Conservation (phyloP, 2,797 vertebrate genomes). For the Thripadectes ignobilis region DNA sequence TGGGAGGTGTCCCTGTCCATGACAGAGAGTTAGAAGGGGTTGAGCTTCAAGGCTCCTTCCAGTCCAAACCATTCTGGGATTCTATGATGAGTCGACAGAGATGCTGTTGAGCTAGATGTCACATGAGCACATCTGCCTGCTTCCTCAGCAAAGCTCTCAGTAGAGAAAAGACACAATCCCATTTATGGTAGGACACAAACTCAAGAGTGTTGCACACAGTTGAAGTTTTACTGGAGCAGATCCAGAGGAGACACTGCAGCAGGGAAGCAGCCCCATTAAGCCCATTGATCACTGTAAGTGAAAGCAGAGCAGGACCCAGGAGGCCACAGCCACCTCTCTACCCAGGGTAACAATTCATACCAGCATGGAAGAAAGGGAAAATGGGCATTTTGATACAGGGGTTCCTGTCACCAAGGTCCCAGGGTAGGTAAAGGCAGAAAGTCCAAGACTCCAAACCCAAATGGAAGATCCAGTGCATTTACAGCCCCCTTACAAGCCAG, state of each 20-base stretch:
- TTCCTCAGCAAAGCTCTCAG: neutral
- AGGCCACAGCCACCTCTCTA: neutral
- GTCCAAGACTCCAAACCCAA: neutral
- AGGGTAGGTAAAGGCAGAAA: neutral
- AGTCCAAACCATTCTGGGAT: neutral
- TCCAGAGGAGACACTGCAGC: neutral
- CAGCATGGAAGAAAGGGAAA: neutral
- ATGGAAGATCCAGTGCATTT: fast-evolving
- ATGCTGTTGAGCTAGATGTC: neutral
- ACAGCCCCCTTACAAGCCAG: neutral
- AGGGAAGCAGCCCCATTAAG: neutral
- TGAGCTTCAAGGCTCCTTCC: neutral
- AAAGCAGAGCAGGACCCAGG: neutral
- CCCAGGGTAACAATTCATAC: neutral
- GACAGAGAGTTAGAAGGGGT: neutral
- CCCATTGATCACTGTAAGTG: neutral
- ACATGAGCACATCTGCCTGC: fast-evolving
- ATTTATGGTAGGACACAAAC: neutral
- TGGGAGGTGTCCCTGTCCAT: neutral
- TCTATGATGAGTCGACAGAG: neutral
- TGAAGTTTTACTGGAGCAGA: neutral
- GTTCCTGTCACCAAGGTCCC: too few relatives aligned
- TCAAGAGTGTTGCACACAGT: fast-evolving
- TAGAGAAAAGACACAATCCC: neutral
- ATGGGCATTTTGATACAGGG: fast-evolving